These are phyloP conservation scores for Paratrypauchen microcephalus DNA, from an alignment of 2,797 vertebrate genomes.

Conservation along the genomic window DNA sequence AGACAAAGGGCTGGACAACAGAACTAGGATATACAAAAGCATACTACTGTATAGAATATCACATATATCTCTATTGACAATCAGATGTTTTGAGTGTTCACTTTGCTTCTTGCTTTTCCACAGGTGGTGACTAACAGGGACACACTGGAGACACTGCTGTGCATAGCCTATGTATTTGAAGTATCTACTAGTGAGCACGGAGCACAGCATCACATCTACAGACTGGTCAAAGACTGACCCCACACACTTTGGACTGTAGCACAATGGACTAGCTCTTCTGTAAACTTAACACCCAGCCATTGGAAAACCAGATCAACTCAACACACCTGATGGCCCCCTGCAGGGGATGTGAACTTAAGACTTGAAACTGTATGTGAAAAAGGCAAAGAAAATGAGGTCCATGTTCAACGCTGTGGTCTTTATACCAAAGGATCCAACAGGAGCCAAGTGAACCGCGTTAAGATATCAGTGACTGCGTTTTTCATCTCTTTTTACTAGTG, in stretches of 20 bases:
- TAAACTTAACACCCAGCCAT: constrained; percentile 52
- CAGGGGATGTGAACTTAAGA: constrained; percentile 52
- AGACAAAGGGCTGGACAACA: neutral
- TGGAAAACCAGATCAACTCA: constrained; percentile 42
- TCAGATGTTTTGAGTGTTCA: neutral
- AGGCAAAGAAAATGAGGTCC: constrained; percentile 44
- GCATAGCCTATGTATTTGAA: constrained; percentile 89
- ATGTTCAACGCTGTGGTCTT: constrained; percentile 58
- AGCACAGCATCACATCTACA: constrained; percentile 91
- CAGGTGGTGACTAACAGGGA: constrained; percentile 91
- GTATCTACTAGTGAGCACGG: constrained; percentile 90
- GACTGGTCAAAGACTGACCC: constrained; percentile 89
- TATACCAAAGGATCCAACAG: constrained; percentile 67
- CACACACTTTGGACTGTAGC: constrained; percentile 45
- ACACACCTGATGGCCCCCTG: constrained; percentile 41
- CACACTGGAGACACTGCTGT: constrained; percentile 88
- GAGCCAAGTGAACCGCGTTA: constrained; percentile 73
- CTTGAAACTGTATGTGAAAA: constrained; percentile 52
- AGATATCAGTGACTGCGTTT: constrained; percentile 61
- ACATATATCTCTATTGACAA: neutral
- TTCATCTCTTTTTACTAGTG: constrained; percentile 73
- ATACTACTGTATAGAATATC: too few species aligned
- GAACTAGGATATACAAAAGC: neutral
- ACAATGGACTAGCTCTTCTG: constrained; percentile 54
- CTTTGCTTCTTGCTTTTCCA: constrained; percentile 31